These are phyloP conservation scores for Pipistrellus kuhlii DNA, from an alignment of 2,797 vertebrate species.

Conservation along the genomic window DNA sequence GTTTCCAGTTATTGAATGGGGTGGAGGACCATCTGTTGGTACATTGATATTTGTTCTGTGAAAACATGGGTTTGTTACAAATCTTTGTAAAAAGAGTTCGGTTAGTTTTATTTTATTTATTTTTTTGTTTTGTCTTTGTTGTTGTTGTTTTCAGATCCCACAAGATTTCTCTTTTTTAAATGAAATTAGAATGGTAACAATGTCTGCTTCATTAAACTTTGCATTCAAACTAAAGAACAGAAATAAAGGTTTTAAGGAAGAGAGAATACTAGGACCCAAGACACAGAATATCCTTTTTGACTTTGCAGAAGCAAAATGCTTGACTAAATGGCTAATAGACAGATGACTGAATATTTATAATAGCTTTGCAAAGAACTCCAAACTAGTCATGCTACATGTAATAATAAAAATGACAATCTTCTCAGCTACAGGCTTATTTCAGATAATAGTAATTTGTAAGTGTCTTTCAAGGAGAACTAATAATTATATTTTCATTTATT, in stretches of 20 bases:
- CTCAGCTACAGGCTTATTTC: conserved; percentile 55
- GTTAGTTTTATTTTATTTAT: too few relatives aligned
- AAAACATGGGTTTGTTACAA: background rate
- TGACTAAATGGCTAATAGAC: conserved; percentile 21
- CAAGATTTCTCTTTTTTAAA: background rate
- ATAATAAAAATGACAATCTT: conserved; percentile 58
- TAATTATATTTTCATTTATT: conserved; percentile 68
- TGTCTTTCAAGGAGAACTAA: conserved; percentile 66
- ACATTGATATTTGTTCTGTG: background rate
- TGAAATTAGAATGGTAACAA: background rate
- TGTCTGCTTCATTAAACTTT: background rate
- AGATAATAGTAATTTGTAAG: conserved; percentile 66
- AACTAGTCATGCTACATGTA: conserved; percentile 5
- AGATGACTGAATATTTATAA: conserved; percentile 58
- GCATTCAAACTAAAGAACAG: background rate
- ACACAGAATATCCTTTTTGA: background rate
- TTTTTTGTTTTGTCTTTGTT: background rate
- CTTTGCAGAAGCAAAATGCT: background rate
- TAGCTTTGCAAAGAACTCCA: background rate
- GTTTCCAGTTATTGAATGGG: background rate
- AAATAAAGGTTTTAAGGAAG: background rate
- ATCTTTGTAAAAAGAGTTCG: background rate
- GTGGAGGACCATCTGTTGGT: too few relatives aligned
- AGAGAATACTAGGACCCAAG: background rate
- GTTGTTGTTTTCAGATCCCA: background rate